phyloP scores from a whole-genome alignment of 2,888 invertebrate genomes.

The Cephus sareptanus region DNA sequence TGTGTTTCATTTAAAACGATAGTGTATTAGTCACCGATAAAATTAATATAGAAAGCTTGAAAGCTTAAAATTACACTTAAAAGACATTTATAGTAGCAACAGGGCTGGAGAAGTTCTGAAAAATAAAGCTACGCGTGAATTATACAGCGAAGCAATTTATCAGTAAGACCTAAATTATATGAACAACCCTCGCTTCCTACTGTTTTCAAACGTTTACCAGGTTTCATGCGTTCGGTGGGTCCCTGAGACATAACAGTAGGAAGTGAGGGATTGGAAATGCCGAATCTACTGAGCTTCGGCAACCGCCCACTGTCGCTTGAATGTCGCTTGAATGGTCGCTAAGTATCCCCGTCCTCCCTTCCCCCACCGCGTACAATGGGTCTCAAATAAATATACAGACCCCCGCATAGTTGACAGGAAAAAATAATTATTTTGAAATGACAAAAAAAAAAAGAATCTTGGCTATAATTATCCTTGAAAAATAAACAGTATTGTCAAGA shows the following conservation, averaged over 20 bases:
- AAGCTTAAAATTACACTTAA: background rate
- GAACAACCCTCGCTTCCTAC: background rate
- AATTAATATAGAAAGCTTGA: conserved; percentile 4
- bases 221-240: background rate
- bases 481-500: background rate
- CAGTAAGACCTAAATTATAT: background rate
- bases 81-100: background rate
- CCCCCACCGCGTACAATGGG: background rate
- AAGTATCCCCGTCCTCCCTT: background rate
- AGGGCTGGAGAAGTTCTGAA: background rate
- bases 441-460: background rate
- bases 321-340: background rate
- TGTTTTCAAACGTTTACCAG: background rate
- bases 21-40: background rate
- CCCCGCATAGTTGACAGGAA: background rate
- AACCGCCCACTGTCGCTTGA: background rate
- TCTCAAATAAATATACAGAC: background rate
- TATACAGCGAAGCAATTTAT: background rate
- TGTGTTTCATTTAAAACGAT: background rate
- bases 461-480: background rate
- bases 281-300: background rate
- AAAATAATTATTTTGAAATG: background rate
- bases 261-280: background rate
- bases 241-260: background rate
- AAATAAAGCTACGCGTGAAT: background rate